Percentiles rank a stretch among this genome's conserved stretches.
Evolutionary conservation across 2,888 invertebrate genomes (phyloP).

Genomic region (Melanchra persicariae): DNA sequence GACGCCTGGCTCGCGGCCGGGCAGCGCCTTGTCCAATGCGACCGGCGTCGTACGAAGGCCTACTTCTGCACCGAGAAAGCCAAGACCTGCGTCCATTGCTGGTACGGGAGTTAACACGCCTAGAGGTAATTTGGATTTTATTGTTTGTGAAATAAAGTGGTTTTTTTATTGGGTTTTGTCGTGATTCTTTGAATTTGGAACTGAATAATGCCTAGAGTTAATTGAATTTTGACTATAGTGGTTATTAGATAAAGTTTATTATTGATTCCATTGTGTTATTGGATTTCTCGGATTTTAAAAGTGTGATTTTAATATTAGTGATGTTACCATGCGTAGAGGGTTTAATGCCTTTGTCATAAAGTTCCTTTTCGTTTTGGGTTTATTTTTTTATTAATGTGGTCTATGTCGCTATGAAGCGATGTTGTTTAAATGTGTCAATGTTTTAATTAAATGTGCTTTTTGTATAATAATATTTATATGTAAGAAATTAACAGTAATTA

Average conservation of each 20-base stretch:
- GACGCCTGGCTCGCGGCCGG: slow-evolving; percentile 95
- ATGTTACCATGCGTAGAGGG: too few relatives aligned
- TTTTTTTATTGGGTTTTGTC: slow-evolving; percentile 5
- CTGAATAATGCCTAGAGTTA: slow-evolving; percentile 77
- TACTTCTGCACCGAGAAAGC: slow-evolving; percentile 92
- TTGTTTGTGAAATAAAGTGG: not conserved
- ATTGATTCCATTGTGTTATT: not conserved
- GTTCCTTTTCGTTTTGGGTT: not conserved
- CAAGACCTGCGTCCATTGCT: slow-evolving; percentile 92
- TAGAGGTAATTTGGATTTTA: slow-evolving; percentile 75
- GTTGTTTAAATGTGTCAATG: slow-evolving; percentile 47
- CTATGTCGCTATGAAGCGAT: slow-evolving; percentile 50
- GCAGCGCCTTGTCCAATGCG: slow-evolving; percentile 94
- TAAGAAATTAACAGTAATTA: slow-evolving; percentile 35
- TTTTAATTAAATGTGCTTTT: slow-evolving; percentile 53
- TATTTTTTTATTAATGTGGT: slow-evolving; percentile 25
- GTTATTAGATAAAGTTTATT: not conserved
- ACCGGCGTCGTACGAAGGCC: slow-evolving; percentile 89
- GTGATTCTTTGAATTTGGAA: slow-evolving; percentile 10
- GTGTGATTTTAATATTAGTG: too few relatives aligned
- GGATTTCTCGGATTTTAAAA: not conserved
- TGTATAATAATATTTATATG: slow-evolving; percentile 36
- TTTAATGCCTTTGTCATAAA: not conserved
- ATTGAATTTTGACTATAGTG: slow-evolving; percentile 14
- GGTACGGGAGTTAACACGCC: slow-evolving; percentile 95